These are phyloP conservation scores for Osmoderma eremita DNA, from an alignment of 2,888 invertebrate genomes.

Conservation along the genomic window DNA sequence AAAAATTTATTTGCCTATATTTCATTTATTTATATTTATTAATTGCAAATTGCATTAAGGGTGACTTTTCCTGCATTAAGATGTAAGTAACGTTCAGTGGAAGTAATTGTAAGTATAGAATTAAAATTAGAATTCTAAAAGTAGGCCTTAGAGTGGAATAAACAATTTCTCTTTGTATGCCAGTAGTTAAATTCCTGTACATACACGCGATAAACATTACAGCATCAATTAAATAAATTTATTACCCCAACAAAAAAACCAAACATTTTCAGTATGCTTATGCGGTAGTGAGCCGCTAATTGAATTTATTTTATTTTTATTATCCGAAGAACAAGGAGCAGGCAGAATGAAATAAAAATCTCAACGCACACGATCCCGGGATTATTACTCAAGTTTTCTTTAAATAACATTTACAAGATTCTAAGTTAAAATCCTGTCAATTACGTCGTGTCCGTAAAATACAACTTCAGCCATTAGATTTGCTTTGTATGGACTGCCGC, in stretches of 20 bases:
- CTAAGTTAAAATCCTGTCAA: constrained; percentile 43
- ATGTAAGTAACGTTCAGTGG: no score
- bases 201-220: constrained; percentile 24
- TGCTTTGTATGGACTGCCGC: constrained; percentile 42
- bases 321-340: constrained; percentile 14
- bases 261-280: constrained; percentile 24
- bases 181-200: constrained; percentile 22
- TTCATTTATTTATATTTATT: no score
- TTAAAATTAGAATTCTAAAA: no score
- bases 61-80: no score
- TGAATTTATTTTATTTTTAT: constrained; percentile 36
- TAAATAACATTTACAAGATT: constrained; percentile 40
- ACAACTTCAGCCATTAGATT: constrained; percentile 40
- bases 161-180: no score
- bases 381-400: constrained; percentile 36
- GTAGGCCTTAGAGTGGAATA: no score
- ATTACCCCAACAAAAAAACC: constrained; percentile 18
- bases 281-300: constrained; percentile 23
- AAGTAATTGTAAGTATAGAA: no score
- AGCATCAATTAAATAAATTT: constrained; percentile 29
- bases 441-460: constrained; percentile 40
- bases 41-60: no score
- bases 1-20: no score
- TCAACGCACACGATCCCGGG: constrained; percentile 18
- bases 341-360: constrained; percentile 26